These are phyloP conservation scores for Litocranius walleri DNA, from an alignment of 2,113 vertebrate species.

Conservation along the genomic window DNA sequence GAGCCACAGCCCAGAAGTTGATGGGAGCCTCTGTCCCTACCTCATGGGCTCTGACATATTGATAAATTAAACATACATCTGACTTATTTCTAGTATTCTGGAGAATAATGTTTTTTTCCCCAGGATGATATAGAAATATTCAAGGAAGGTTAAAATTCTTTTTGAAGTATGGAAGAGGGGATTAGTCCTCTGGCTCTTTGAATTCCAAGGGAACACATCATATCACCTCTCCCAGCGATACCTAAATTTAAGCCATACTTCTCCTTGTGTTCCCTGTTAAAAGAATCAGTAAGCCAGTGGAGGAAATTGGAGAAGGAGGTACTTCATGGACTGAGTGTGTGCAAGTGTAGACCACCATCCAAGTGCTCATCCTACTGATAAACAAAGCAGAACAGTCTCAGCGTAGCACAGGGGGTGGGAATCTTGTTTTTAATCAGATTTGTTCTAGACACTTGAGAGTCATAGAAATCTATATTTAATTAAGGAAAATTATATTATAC, in stretches of 20 bases:
- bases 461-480: constrained; percentile 42
- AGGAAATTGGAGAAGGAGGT: not conserved
- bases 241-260: not conserved
- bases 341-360: too few species aligned
- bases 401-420: not conserved
- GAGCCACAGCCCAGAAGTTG: not conserved
- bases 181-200: not conserved
- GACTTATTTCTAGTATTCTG: not conserved
- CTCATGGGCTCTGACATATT: not conserved
- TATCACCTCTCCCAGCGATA: not conserved
- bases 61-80: not conserved
- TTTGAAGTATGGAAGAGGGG: not conserved
- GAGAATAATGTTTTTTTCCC: not conserved
- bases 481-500: constrained; percentile 2
- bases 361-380: not conserved
- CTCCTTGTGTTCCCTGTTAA: not conserved
- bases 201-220: not conserved
- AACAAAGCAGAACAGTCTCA: not conserved
- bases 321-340: not conserved
- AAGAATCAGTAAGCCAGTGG: not conserved
- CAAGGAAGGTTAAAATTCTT: not conserved
- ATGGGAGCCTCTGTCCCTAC: not conserved
- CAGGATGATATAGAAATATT: not conserved
- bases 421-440: constrained; percentile 37
- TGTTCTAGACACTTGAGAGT: not conserved